Base-by-base conservation (phyloP, 2,888 invertebrate species). In the Agriopis marginaria region DNA sequence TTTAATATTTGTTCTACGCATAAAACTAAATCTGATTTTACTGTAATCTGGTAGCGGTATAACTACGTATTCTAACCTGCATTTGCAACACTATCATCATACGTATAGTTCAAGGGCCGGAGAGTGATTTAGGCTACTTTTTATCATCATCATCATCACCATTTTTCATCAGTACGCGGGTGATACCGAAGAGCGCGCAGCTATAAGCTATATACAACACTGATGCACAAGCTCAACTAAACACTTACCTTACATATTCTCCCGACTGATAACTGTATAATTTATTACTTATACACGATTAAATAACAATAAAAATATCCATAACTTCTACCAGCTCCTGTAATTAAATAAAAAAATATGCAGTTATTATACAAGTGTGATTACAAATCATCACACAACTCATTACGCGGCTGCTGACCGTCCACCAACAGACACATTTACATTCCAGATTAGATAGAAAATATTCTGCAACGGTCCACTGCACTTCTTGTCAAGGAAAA, bases 361-460 rank as follows among this genome's bases (percentile, higher is more conserved):
- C 23, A 6, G 3, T n/a, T 17, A 50, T 58, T 59, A 44, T 14
- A 12, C 32, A 53, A 71, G 74, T 72, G 74, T 72, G 75, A 77
- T 81, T 79, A 77, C 61, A 74, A 83, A 76, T 77, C 82, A 77
- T 70, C 69, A 76, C 65, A 72, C 63, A 68, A 65, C 76, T 77
- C 77, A 80, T 84, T 82, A 80, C 42, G 14, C 76, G 77, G 79
- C 73, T 69, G 73, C 56, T 77, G 75, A 79, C 77, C 77, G 77
- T 59, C 63, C 59, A 68, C 74, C 40, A 59, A 32, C 0, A 70
- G 61, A 55, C n/a, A 44, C 58, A 85, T 87, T 87, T 82, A 78
- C 78, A 84, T 82, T 83, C 71, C 63, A 79, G 80, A 87, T 86
- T 79, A 79, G 79, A 74, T 84, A 87, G 84, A 87, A 86, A 86